Evolutionary conservation across 2,113 vertebrate species (phyloP).

Genomic region (Diglossa brunneiventris): DNA sequence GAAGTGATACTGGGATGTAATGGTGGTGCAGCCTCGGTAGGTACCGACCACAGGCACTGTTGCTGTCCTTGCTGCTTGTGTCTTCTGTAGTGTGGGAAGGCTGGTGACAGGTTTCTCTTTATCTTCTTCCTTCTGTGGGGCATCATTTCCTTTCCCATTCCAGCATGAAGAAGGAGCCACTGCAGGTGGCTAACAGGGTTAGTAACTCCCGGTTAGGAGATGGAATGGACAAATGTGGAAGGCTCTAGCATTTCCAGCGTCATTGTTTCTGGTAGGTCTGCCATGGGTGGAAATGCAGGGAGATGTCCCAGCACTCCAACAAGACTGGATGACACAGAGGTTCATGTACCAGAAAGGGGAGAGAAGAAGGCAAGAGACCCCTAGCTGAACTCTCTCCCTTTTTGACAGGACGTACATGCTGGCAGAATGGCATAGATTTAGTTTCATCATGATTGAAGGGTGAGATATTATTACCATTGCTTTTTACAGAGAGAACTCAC

Average conservation of each 20-base stretch:
- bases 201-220: background rate
- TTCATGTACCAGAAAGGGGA: background rate
- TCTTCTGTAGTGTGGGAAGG: background rate
- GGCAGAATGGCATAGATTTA: background rate
- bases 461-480: background rate
- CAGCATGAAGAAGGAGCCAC: background rate
- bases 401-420: background rate
- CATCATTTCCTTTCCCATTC: background rate
- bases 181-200: background rate
- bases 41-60: fast-evolving
- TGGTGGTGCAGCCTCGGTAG: background rate
- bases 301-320: background rate
- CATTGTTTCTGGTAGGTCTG: background rate
- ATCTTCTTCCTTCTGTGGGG: background rate
- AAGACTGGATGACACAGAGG: background rate
- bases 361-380: background rate
- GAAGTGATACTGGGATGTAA: background rate
- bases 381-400: fast-evolving
- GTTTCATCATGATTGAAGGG: background rate
- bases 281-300: background rate
- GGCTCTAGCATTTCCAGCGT: background rate
- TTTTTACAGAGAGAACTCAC: background rate
- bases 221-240: background rate
- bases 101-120: background rate
- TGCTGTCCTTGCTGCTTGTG: background rate